Percentiles rank a stretch among this genome's conserved stretches.
These are phyloP conservation scores for Hippopotamyrus pictus DNA, from an alignment of 2,797 vertebrate genomes.

Conservation along the genomic window DNA sequence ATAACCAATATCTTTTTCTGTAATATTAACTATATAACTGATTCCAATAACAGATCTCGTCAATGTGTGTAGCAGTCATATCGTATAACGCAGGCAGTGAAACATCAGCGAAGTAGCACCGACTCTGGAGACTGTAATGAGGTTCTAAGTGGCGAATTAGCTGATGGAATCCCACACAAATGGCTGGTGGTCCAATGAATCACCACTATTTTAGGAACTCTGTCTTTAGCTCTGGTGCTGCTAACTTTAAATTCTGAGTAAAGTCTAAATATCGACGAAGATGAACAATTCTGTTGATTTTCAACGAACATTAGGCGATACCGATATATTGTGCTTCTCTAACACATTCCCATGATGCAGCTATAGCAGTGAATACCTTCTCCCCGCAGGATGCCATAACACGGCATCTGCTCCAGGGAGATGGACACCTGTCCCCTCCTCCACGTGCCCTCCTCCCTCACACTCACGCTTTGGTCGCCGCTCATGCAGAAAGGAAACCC, in stretches of 20 bases:
- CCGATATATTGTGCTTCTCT: background rate
- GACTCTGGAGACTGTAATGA: background rate
- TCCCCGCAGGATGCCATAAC: constrained; percentile 5
- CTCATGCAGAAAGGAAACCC: background rate
- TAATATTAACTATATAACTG: background rate
- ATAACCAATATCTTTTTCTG: background rate
- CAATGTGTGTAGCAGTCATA: background rate
- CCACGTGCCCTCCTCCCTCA: background rate
- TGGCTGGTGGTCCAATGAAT: background rate
- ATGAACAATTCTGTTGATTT: background rate
- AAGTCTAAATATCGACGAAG: background rate
- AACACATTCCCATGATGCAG: background rate
- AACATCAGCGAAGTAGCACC: background rate
- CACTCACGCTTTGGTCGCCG: background rate
- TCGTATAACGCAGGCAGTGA: background rate
- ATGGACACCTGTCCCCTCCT: constrained; percentile 14
- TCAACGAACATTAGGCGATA: background rate
- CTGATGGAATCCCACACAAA: background rate
- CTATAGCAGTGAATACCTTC: background rate
- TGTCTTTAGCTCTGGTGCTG: background rate
- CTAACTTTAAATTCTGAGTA: background rate
- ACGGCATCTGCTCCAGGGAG: constrained; percentile 15
- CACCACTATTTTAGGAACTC: background rate
- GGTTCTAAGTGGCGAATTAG: background rate
- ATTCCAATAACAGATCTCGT: background rate